Conservation (phyloP, 2,888 invertebrate species). For the Eristalis pertinax region DNA sequence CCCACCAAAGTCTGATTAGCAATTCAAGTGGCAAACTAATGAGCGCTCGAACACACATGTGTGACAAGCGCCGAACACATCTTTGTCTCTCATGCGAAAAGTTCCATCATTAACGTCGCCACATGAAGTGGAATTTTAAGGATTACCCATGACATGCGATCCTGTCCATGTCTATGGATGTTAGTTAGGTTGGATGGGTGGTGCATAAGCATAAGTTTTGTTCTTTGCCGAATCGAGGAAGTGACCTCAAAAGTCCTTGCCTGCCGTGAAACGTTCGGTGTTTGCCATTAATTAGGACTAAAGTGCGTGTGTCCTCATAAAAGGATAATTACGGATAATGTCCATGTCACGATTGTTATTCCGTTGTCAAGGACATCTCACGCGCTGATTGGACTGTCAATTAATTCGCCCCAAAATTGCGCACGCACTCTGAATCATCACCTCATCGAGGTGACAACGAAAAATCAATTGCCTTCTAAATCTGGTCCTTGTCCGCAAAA, state of each 20-base stretch:
- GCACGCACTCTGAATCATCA: no score
- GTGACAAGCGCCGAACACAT: slow-evolving; percentile 37
- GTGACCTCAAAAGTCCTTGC: slow-evolving; percentile 11
- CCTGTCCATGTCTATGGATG: not conserved
- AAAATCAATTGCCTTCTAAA: no score
- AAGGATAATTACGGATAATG: slow-evolving; percentile 39
- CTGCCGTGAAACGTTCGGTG: not conserved
- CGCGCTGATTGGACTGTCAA: slow-evolving; percentile 37
- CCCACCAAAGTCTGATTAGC: slow-evolving; percentile 40
- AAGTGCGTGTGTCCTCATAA: slow-evolving; percentile 20
- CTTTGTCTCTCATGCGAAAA: slow-evolving; percentile 38
- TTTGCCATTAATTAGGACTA: slow-evolving; percentile 22
- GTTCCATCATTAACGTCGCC: slow-evolving; percentile 42
- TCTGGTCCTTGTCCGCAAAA: slow-evolving; percentile 5
- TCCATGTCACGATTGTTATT: slow-evolving; percentile 25
- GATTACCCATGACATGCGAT: slow-evolving; percentile 48
- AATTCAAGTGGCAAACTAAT: slow-evolving; percentile 59
- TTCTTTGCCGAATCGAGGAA: not conserved
- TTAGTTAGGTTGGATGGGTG: not conserved
- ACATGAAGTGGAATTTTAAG: slow-evolving; percentile 46
- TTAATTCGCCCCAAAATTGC: slow-evolving; percentile 18
- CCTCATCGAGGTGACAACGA: no score
- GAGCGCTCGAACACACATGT: slow-evolving; percentile 56
- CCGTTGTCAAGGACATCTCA: slow-evolving; percentile 11
- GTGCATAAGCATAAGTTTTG: not conserved